Percentiles rank a stretch among this genome's conserved stretches.
Conservation (phyloP, 2,797 vertebrate genomes). For the Myioborus melanocephalus region DNA sequence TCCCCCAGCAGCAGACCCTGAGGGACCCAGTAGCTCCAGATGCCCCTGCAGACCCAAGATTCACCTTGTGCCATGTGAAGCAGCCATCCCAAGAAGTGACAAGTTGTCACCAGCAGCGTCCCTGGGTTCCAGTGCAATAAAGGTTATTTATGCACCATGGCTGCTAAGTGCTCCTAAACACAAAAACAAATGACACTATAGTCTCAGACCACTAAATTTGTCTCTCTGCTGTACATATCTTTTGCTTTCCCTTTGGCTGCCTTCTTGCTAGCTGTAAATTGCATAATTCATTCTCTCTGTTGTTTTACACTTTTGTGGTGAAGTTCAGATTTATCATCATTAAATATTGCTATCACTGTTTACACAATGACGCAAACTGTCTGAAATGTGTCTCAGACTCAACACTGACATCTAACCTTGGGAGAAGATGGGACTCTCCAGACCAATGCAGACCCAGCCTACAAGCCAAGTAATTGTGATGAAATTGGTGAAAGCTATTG, state of each 20-base stretch:
- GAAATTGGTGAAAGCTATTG: not conserved
- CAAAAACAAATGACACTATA: conserved; percentile 49
- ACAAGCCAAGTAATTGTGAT: not conserved
- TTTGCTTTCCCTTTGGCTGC: conserved; percentile 64
- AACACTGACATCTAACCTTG: conserved; percentile 48
- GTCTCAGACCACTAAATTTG: conserved; percentile 61
- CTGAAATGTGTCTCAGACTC: conserved; percentile 64
- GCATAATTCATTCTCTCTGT: conserved; percentile 48
- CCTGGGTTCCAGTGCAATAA: conserved; percentile 7
- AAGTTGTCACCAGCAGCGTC: not conserved
- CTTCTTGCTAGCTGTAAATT: conserved; percentile 59
- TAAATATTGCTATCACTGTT: conserved; percentile 69
- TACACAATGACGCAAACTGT: conserved; percentile 66
- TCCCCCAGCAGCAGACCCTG: not conserved
- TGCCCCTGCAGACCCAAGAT: not conserved
- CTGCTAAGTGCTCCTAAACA: conserved; percentile 62
- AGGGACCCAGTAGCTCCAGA: accelerated
- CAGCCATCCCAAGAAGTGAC: not conserved
- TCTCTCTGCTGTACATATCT: not conserved
- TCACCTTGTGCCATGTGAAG: not conserved
- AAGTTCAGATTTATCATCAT: conserved; percentile 66
- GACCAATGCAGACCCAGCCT: not conserved
- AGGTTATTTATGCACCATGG: conserved; percentile 50
- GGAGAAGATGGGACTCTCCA: conserved; percentile 65
- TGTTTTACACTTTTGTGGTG: conserved; percentile 58